Conservation (phyloP, 92 coral and sea anemone species). For the Parazoanthus swiftii region DNA sequence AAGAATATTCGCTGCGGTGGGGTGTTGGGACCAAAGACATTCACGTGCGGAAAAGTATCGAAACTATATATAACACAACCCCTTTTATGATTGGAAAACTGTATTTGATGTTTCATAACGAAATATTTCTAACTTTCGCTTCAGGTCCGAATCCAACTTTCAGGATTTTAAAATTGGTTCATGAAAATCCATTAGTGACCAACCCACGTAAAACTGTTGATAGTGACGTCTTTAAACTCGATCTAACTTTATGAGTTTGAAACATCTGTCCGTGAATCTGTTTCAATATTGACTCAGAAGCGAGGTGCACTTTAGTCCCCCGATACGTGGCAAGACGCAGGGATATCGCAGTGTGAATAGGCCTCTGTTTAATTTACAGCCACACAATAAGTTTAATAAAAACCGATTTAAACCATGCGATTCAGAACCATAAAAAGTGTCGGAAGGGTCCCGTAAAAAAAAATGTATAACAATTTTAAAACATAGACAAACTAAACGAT, state of each 20-base stretch:
- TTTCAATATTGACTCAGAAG: constrained; percentile 4
- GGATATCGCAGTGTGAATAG: neutral
- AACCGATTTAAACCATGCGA: too few species aligned
- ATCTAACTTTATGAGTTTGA: neutral
- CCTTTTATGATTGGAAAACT: neutral
- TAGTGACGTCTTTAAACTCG: neutral
- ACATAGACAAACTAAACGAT: too few species aligned
- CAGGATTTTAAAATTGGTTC: neutral
- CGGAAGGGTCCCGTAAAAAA: too few species aligned
- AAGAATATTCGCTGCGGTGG: too few species aligned
- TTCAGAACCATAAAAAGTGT: neutral
- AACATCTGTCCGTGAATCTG: constrained; percentile 12
- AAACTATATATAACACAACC: too few species aligned
- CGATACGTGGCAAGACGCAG: neutral
- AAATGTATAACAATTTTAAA: too few species aligned
- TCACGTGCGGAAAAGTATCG: too few species aligned
- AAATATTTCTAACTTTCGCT: neutral
- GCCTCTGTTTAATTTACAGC: neutral
- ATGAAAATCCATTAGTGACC: neutral
- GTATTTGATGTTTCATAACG: neutral
- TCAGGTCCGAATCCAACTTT: neutral
- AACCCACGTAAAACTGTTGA: constrained; percentile 2
- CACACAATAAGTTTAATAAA: too few species aligned
- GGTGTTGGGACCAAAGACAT: too few species aligned
- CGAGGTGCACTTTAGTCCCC: neutral